A percentile compares a stretch with the other conserved stretches of the same genome.
phyloP scores from a whole-genome alignment of 2,888 invertebrate species.

The Xiphydria camelus region DNA sequence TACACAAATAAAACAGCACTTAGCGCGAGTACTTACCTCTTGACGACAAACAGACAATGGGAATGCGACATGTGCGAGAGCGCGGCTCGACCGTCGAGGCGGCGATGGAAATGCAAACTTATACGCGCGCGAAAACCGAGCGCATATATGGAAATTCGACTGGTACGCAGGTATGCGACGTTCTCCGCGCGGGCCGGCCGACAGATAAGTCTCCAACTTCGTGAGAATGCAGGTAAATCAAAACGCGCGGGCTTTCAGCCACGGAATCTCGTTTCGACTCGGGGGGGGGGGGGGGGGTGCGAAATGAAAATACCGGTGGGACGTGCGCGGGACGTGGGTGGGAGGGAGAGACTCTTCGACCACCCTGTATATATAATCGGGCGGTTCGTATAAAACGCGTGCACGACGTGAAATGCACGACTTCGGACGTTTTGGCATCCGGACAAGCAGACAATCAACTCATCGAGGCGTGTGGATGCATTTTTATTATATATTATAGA shows the following conservation, averaged over 20 bases:
- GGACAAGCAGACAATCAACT: slow-evolving; percentile 59
- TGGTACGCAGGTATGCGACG: too few species aligned
- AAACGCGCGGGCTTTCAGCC: slow-evolving; percentile 8
- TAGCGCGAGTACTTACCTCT: slow-evolving; percentile 49
- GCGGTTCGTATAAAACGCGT: slow-evolving; percentile 23
- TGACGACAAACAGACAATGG: slow-evolving; percentile 54
- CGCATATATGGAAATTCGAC: too few species aligned
- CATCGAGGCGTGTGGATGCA: slow-evolving; percentile 58
- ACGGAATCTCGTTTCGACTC: not conserved
- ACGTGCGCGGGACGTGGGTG: not conserved
- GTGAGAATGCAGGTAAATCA: slow-evolving; percentile 39
- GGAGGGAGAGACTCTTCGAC: slow-evolving; percentile 45
- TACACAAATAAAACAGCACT: slow-evolving; percentile 57
- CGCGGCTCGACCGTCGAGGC: too few species aligned
- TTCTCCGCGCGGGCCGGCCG: slow-evolving; percentile 1
- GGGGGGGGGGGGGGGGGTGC: not conserved
- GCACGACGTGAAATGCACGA: slow-evolving; percentile 55
- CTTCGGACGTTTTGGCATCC: slow-evolving; percentile 58
- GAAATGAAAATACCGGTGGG: not conserved
- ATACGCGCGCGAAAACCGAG: too few species aligned
- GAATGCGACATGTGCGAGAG: slow-evolving; percentile 54
- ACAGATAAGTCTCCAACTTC: slow-evolving; percentile 31
- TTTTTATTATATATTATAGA: slow-evolving; percentile 59
- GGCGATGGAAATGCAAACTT: too few species aligned
- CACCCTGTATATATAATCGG: slow-evolving; percentile 38